phyloP scores from a whole-genome alignment of 64 coral and sea anemone species.

The Anthopleura sola region DNA sequence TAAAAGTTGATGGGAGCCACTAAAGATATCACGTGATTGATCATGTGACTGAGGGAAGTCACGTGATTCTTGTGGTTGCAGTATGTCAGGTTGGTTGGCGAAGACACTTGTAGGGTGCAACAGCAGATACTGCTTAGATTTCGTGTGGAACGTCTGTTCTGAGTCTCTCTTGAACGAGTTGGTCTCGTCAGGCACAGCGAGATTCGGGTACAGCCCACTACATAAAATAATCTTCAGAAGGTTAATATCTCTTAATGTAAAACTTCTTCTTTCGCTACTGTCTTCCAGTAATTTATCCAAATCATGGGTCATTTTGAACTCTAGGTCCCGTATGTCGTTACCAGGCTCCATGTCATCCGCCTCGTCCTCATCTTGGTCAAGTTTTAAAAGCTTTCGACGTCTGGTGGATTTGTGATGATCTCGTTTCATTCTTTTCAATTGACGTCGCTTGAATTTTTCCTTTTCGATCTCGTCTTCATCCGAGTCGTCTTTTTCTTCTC shows the following conservation, averaged over 20 bases:
- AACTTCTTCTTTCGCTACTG: constrained; percentile 45
- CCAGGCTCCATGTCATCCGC: constrained; percentile 57
- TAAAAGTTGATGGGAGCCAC: constrained; percentile 67
- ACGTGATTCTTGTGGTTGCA: constrained; percentile 45
- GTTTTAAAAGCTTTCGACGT: constrained; percentile 78
- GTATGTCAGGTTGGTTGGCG: constrained; percentile 67
- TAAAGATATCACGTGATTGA: constrained; percentile 16
- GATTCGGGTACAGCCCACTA: constrained; percentile 91
- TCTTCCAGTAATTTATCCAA: constrained; percentile 84
- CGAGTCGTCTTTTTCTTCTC: constrained; percentile 29
- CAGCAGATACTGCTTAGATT: constrained; percentile 74
- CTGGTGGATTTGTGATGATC: constrained; percentile 70
- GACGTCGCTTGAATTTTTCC: constrained; percentile 65
- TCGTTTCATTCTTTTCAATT: constrained; percentile 79
- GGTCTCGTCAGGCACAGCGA: constrained; percentile 80
- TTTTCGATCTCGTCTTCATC: constrained; percentile 59
- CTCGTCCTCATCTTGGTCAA: constrained; percentile 76
- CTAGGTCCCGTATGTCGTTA: constrained; percentile 82
- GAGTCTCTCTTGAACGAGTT: constrained; percentile 88
- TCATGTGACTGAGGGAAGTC: neutral
- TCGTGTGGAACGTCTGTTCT: constrained; percentile 91
- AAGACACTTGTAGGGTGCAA: constrained; percentile 89
- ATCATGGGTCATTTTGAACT: constrained; percentile 95
- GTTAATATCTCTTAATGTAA: constrained; percentile 94
- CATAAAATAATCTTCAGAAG: constrained; percentile 92